Percentiles rank a stretch among this genome's conserved stretches.
phyloP scores from a whole-genome alignment of 2,797 vertebrate genomes.

The Gadopsis marmoratus region DNA sequence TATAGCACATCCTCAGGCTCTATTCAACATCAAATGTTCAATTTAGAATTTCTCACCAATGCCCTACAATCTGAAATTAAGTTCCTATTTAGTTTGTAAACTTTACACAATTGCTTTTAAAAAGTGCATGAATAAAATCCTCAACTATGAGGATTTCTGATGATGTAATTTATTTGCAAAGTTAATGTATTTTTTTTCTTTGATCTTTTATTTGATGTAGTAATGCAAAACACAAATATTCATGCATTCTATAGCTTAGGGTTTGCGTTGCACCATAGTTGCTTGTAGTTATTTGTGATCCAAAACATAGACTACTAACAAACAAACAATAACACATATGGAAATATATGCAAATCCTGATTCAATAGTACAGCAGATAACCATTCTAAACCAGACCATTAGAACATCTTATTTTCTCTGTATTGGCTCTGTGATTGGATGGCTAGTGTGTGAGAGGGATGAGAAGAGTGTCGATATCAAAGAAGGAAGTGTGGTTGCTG shows the following conservation, averaged over 20 bases:
- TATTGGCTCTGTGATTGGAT: slow-evolving; percentile 39
- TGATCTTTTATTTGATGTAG: slow-evolving; percentile 13
- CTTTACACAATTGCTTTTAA: slow-evolving; percentile 10
- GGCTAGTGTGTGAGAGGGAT: slow-evolving; percentile 39
- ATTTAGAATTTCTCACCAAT: slow-evolving; percentile 1
- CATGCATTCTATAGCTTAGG: background rate
- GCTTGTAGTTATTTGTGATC: slow-evolving; percentile 3
- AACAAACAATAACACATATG: background rate
- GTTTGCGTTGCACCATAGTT: background rate
- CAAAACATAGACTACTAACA: slow-evolving; percentile 5
- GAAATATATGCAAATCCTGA: slow-evolving; percentile 25
- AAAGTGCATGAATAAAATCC: background rate
- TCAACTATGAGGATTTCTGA: background rate
- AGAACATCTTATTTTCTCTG: slow-evolving; percentile 30
- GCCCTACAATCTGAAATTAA: slow-evolving; percentile 13
- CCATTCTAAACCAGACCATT: slow-evolving; percentile 24
- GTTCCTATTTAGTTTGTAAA: slow-evolving; percentile 11
- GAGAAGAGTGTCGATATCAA: slow-evolving; percentile 39
- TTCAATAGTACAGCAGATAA: slow-evolving; percentile 13
- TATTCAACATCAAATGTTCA: background rate
- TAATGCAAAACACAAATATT: slow-evolving; percentile 16
- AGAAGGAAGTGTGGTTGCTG: slow-evolving; percentile 11
- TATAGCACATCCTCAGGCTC: background rate
- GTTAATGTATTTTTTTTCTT: slow-evolving; percentile 2
- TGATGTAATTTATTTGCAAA: background rate